These are phyloP conservation scores for Sinella curviseta DNA, from an alignment of 1,140 invertebrate species.

Conservation along the genomic window DNA sequence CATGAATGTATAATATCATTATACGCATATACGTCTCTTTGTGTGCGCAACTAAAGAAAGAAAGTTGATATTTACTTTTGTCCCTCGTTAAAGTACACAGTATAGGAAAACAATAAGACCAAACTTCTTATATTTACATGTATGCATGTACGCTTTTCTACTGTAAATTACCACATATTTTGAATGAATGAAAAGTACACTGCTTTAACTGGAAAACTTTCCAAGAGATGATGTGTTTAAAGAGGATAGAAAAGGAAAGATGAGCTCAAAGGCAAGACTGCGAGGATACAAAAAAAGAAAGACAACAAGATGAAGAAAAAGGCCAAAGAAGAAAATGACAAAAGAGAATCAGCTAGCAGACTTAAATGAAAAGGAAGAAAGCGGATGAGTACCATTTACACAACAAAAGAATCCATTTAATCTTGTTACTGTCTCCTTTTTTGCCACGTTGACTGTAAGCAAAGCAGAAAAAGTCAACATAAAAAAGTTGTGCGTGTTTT, in stretches of 20 bases:
- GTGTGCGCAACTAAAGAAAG: background rate
- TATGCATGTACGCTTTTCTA: too few species aligned
- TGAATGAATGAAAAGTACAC: background rate
- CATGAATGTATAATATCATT: background rate
- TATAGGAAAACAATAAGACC: too few species aligned
- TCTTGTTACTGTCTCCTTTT: conserved; percentile 23
- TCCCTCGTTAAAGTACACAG: too few species aligned
- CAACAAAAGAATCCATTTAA: conserved; percentile 41
- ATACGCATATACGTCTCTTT: background rate
- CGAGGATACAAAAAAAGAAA: background rate
- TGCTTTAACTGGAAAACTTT: background rate
- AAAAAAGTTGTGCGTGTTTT: background rate
- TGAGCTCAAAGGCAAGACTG: background rate
- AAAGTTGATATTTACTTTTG: background rate
- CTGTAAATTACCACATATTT: background rate
- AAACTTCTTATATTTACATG: too few species aligned
- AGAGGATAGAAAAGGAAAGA: background rate
- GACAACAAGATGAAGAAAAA: background rate
- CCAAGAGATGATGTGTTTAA: background rate
- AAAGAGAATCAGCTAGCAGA: conserved; percentile 1
- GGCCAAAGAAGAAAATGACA: background rate
- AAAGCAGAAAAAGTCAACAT: background rate
- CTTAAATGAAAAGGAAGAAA: conserved; percentile 24
- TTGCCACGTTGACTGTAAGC: conserved; percentile 5
- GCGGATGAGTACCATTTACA: conserved; percentile 39